Evolutionary conservation across 2,797 vertebrate genomes (phyloP), one percentile per base, ranked within the genome.

Genomic region (Hyperoplus immaculatus): DNA sequence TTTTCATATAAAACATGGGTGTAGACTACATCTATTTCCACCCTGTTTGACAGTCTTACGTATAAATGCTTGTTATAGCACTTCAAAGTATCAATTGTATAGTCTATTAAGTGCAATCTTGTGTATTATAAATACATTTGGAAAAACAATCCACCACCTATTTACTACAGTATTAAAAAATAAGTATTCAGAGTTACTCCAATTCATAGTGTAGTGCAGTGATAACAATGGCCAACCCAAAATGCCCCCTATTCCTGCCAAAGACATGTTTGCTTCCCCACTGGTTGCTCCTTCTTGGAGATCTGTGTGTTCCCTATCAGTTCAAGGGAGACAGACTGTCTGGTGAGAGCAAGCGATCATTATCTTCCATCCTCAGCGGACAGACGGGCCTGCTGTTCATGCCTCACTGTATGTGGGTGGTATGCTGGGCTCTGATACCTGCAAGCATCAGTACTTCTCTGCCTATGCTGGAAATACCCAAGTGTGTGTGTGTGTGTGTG

Each of bases 241-340:
- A 46, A 64, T 46, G 8, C 15, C n/a, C 72, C 13, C 29, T 55
- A 29, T 51, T 16, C 45, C 16, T 29, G 18, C 60, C 49, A 74
- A 69, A 75, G 15, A 49, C 1, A 2, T 45, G 4, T 14, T 67
- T 80, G 74, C 65, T 61, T 69, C 64, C 75, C 59, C 69, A 63
- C 50, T 70, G 60, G 66, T 55, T 73, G 72, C 69, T 72, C 42
- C 46, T 41, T 56, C 84, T 69, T 75, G 77, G 58, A 83, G 73
- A 85, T 87, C 75, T 76, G 85, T 58, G 78, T 83, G 88, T 29
- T 88, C 81, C 45, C 60, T 81, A 86, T 92, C 87, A 69, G 78
- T 75, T 82, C 49, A 76, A 29, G 82, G 80, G 81, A 93, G 94
- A 92, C 93, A 92, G 84, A 58, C 85, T 90, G 93, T 94, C 94